Conservation (phyloP, 1,140 invertebrate species). For the Vanessa atalanta region DNA sequence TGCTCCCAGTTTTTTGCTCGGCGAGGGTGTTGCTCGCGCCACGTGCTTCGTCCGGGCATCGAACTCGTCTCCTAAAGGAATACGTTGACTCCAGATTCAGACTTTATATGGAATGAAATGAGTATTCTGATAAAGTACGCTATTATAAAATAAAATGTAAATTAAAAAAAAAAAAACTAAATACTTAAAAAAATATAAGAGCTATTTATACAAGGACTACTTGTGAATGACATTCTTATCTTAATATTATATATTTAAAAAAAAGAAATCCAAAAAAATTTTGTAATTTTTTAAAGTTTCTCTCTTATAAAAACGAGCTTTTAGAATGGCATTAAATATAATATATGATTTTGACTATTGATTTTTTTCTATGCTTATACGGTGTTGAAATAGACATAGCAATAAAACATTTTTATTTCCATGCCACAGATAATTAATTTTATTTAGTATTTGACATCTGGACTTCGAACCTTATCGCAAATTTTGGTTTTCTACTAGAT, state of each 20-base stretch:
- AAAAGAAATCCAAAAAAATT: neutral
- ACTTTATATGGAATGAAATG: conserved; percentile 25
- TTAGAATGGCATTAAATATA: neutral
- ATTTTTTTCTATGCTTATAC: no score
- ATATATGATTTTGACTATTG: neutral
- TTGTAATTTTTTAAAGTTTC: neutral
- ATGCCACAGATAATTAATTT: no score
- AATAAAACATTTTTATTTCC: no score
- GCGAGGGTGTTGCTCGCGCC: conserved; percentile 57
- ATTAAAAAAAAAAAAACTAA: neutral
- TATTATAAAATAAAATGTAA: neutral
- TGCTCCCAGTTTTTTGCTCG: conserved; percentile 61
- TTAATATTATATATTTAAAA: neutral
- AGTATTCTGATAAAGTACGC: neutral
- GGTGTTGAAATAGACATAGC: no score
- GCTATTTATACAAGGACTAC: no score
- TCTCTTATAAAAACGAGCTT: neutral
- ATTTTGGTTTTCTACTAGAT: no score
- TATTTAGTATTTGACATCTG: no score
- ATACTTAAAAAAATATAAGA: neutral
- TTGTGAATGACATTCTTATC: neutral
- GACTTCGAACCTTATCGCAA: no score
- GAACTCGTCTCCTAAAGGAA: conserved; percentile 67
- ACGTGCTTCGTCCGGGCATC: conserved; percentile 61
- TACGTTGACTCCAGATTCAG: conserved; percentile 42